Percentiles rank a stretch among this genome's conserved stretches.
Conservation (phyloP, 1,140 invertebrate genomes). For the Drosophila bocqueti region DNA sequence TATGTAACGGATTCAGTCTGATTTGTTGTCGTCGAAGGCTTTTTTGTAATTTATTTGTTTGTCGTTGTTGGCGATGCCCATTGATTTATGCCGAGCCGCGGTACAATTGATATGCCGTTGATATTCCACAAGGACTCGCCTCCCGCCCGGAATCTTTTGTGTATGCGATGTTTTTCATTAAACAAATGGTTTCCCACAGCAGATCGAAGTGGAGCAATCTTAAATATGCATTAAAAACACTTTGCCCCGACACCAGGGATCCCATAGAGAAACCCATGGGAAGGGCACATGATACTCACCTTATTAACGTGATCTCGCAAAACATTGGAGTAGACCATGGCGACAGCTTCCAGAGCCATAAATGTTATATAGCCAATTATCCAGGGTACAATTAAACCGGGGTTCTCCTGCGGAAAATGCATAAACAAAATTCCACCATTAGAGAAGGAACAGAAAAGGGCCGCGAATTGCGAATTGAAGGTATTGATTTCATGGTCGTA, state of each 20-base stretch:
- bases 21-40: conserved; percentile 52
- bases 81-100: conserved; percentile 67
- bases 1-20: conserved; percentile 68
- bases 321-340: conserved; percentile 91
- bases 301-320: conserved; percentile 91
- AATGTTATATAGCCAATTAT: conserved; percentile 91
- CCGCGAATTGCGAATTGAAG: conserved; percentile 40
- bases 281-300: conserved; percentile 85
- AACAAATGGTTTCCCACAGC: conserved; percentile 58
- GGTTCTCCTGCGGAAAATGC: conserved; percentile 87
- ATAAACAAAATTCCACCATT: conserved; percentile 12
- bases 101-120: conserved; percentile 33
- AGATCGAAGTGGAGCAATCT: conserved; percentile 22
- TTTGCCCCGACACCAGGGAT: conserved; percentile 4
- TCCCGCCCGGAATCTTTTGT: conserved; percentile 20
- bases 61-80: conserved; percentile 51
- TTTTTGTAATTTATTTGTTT: conserved; percentile 76
- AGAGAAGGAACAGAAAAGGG: conserved; percentile 8
- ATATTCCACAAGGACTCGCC: conserved; percentile 39
- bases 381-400: conserved; percentile 89
- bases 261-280: background rate
- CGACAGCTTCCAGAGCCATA: conserved; percentile 90
- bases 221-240: conserved; percentile 68
- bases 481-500: conserved; percentile 62
- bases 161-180: conserved; percentile 51